Evolutionary conservation across 2,797 vertebrate genomes (phyloP).

Genomic region (Lacerta agilis): DNA sequence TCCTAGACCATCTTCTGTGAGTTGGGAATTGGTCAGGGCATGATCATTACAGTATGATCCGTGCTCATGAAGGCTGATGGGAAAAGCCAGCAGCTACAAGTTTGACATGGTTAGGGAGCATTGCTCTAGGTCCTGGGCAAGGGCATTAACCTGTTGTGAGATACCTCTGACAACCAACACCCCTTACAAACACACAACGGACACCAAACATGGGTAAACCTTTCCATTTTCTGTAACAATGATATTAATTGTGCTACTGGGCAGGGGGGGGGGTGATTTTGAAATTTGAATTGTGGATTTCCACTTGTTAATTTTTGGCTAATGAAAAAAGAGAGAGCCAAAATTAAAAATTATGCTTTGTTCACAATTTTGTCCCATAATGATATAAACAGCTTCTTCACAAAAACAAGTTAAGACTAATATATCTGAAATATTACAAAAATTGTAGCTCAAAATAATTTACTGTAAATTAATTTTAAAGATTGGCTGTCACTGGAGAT

Average conservation of each 20-base stretch:
- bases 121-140: not conserved
- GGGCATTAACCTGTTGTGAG: no score
- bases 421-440: not conserved
- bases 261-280: not conserved
- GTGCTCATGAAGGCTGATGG: no score
- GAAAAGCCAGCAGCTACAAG: no score
- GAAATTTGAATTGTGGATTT: not conserved
- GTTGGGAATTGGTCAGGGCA: no score
- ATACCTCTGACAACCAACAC: no score
- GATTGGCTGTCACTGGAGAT: not conserved
- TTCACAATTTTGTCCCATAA: not conserved
- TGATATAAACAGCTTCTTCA: not conserved
- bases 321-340: not conserved
- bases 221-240: not conserved
- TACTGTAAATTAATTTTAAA: not conserved
- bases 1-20: no score
- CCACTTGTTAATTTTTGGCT: not conserved
- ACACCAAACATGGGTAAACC: not conserved
- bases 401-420: not conserved
- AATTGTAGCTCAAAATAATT: not conserved
- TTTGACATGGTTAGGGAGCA: not conserved
- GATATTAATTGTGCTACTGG: not conserved
- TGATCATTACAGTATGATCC: no score
- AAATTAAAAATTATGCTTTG: not conserved
- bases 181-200: not conserved